phyloP scores from a whole-genome alignment of 2,888 invertebrate genomes.

The Parnassius orleans region DNA sequence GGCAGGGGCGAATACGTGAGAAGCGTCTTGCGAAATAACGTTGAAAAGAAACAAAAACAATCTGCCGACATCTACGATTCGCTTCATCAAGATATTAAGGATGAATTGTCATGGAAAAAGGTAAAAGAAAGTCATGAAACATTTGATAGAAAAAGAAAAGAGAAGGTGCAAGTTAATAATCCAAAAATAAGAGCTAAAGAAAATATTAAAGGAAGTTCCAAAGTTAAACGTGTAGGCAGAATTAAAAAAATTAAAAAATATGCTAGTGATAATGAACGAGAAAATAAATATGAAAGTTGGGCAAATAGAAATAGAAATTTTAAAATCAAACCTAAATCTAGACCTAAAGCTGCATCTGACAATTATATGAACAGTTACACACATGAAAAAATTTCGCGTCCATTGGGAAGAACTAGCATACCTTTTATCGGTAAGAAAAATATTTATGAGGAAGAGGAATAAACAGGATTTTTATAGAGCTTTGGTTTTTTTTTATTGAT shows the following conservation, averaged over 20 bases:
- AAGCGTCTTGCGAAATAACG: background rate
- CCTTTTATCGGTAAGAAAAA: slow-evolving; percentile 9
- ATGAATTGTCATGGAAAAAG: background rate
- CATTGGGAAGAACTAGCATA: slow-evolving; percentile 13
- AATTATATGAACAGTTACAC: background rate
- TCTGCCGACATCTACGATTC: background rate
- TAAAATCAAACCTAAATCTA: background rate
- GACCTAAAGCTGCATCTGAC: background rate
- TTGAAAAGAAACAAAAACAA: background rate
- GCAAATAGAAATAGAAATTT: background rate
- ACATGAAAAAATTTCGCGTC: background rate
- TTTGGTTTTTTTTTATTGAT: background rate
- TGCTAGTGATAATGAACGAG: background rate
- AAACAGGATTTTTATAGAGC: background rate
- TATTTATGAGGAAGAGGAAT: slow-evolving; percentile 20
- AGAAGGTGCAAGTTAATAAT: background rate
- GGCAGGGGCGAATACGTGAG: background rate
- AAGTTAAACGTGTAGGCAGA: background rate
- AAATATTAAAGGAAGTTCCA: background rate
- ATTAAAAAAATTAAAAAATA: background rate
- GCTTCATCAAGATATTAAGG: background rate
- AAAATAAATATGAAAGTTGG: background rate
- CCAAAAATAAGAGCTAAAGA: background rate
- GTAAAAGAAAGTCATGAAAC: slow-evolving; percentile 3
- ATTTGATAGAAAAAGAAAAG: background rate